Evolutionary conservation across 2,797 vertebrate genomes (phyloP).

Genomic region (Phrynocephalus guinanensis): DNA sequence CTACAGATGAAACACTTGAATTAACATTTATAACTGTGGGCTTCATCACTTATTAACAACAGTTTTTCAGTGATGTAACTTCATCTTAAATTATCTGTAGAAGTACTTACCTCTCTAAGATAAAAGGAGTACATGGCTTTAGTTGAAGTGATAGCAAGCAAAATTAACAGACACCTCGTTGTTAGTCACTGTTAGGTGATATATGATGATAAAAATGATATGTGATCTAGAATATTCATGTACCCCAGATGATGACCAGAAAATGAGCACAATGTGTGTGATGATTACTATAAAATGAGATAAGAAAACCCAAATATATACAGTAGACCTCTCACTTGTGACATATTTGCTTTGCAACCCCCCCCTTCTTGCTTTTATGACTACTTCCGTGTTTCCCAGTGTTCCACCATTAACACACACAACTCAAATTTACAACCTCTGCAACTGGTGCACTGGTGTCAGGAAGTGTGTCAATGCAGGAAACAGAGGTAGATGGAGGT

Average conservation of each 20-base stretch:
- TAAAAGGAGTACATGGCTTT: not conserved
- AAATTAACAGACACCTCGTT: not conserved
- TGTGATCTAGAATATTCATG: not conserved
- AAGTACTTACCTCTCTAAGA: not conserved
- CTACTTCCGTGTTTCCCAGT: too few relatives aligned
- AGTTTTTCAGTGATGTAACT: not conserved
- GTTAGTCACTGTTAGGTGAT: not conserved
- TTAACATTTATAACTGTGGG: constrained; percentile 11
- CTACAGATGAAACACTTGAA: constrained; percentile 13
- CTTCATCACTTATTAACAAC: not conserved
- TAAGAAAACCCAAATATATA: not conserved
- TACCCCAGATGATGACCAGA: not conserved
- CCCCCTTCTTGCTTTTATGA: too few relatives aligned
- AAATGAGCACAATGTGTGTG: not conserved
- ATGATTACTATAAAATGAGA: not conserved
- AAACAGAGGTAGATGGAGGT: too few relatives aligned
- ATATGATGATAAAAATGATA: not conserved
- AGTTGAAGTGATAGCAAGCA: not conserved
- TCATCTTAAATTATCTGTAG: not conserved
- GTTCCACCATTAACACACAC: too few relatives aligned
- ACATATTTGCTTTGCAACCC: too few relatives aligned
- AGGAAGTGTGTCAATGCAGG: too few relatives aligned
- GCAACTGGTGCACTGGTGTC: too few relatives aligned
- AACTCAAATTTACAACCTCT: too few relatives aligned
- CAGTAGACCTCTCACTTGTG: too few relatives aligned